A percentile compares a stretch with the other conserved stretches of the same genome.
Conservation (phyloP, 2,113 vertebrate species). For the Procavia capensis region DNA sequence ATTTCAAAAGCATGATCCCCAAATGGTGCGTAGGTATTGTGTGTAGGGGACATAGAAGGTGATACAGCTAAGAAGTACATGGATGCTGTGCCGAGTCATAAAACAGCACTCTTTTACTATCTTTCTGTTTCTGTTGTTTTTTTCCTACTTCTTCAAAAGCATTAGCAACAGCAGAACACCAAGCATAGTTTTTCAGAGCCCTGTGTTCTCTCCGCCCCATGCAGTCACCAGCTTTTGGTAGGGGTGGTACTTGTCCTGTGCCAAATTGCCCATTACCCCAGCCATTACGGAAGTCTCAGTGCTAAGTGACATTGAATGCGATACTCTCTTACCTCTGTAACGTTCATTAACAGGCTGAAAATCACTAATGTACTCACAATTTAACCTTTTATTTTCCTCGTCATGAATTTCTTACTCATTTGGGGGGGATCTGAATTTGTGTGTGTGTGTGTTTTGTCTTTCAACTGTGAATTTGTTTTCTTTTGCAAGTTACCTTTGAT, state of each 20-base stretch:
- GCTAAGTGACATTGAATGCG: neutral
- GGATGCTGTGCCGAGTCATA: neutral
- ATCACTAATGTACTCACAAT: neutral
- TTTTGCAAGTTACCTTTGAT: neutral
- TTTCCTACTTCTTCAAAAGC: neutral
- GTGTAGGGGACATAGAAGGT: neutral
- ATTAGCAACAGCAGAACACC: neutral
- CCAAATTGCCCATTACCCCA: neutral
- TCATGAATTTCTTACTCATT: neutral
- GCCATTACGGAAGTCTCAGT: neutral
- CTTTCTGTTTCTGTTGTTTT: neutral
- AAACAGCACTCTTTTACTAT: neutral
- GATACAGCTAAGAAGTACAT: neutral
- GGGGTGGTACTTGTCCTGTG: neutral
- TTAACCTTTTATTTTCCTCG: neutral
- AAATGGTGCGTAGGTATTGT: neutral
- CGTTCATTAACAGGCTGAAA: neutral
- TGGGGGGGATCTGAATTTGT: neutral
- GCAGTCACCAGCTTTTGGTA: neutral
- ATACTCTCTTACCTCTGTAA: neutral
- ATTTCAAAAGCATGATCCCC: neutral
- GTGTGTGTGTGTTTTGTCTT: slow-evolving; percentile 13
- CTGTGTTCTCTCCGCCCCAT: accelerated
- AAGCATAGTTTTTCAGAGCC: neutral
- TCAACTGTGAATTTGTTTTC: neutral